A percentile compares a stretch with the other conserved stretches of the same genome.
Conservation (phyloP, 2,797 vertebrate genomes). For the Siniperca obscura region DNA sequence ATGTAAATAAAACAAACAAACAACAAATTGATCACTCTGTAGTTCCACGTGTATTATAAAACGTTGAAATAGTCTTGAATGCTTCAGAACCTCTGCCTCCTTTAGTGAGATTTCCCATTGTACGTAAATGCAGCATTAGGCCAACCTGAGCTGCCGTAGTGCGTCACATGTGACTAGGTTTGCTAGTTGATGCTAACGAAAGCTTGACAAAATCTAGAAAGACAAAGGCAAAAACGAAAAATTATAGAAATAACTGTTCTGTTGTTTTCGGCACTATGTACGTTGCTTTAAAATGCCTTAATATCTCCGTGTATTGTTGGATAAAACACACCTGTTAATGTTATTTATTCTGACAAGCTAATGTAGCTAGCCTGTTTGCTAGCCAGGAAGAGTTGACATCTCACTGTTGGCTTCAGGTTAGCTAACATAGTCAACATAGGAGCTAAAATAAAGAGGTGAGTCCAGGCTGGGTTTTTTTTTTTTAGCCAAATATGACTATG, state of each 20-base stretch:
- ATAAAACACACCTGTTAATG: constrained; percentile 22
- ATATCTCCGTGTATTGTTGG: neutral
- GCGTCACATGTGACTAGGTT: constrained; percentile 75
- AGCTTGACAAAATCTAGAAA: constrained; percentile 46
- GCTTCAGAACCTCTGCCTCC: too few species aligned
- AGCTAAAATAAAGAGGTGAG: constrained; percentile 75
- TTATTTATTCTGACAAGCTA: constrained; percentile 55
- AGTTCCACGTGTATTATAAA: neutral
- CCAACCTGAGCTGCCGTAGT: constrained; percentile 75
- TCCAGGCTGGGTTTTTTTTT: neutral
- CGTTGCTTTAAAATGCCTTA: constrained; percentile 5
- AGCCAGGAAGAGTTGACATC: constrained; percentile 65
- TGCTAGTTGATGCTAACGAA: constrained; percentile 62
- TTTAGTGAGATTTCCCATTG: accelerated
- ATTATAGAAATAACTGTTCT: neutral
- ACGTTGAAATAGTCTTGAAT: neutral
- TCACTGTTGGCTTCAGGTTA: constrained; percentile 66
- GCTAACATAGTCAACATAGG: constrained; percentile 67
- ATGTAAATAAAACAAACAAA: neutral
- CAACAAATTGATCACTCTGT: accelerated
- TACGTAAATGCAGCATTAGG: constrained; percentile 48
- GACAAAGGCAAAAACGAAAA: constrained; percentile 13
- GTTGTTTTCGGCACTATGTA: neutral
- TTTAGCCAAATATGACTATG: neutral
- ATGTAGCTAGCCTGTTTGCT: constrained; percentile 66